These are phyloP conservation scores for Microplitis deprimator DNA, from an alignment of 2,888 invertebrate genomes.

Conservation along the genomic window DNA sequence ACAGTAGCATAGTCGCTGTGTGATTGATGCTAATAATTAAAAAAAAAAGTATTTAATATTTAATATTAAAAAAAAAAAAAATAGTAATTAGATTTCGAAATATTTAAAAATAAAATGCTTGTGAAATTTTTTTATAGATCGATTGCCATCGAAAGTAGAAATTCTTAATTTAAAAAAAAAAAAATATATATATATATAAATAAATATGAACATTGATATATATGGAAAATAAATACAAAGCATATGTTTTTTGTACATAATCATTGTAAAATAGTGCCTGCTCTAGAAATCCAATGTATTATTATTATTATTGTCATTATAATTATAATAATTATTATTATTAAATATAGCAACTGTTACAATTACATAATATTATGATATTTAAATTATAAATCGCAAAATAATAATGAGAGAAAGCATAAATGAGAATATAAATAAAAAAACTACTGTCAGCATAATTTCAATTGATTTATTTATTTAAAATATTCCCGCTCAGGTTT, in stretches of 20 bases:
- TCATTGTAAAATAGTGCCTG: slow-evolving; percentile 57
- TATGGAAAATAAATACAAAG: background rate
- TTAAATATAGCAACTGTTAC: slow-evolving; percentile 8
- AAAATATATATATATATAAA: slow-evolving; percentile 44
- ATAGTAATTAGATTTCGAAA: slow-evolving; percentile 25
- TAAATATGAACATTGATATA: background rate
- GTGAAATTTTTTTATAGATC: slow-evolving; percentile 50
- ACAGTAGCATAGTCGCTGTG: slow-evolving; percentile 29
- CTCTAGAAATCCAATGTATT: slow-evolving; percentile 46
- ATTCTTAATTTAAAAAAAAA: slow-evolving; percentile 50
- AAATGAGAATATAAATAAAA: background rate
- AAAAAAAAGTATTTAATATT: slow-evolving; percentile 55
- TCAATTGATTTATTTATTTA: slow-evolving; percentile 6
- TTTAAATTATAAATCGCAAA: slow-evolving; percentile 63
- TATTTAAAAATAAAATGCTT: slow-evolving; percentile 40
- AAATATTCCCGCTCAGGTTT: background rate
- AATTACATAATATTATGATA: slow-evolving; percentile 57
- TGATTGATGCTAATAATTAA: slow-evolving; percentile 38
- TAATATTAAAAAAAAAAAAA: slow-evolving; percentile 30
- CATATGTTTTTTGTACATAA: slow-evolving; percentile 65
- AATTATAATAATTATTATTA: slow-evolving; percentile 55
- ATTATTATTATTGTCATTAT: slow-evolving; percentile 45
- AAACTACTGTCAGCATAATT: background rate
- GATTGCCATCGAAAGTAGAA: background rate
- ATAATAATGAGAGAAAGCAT: slow-evolving; percentile 37